Evolutionary conservation across 2,797 vertebrate species (phyloP).

Genomic region (Sebastes variabilis): DNA sequence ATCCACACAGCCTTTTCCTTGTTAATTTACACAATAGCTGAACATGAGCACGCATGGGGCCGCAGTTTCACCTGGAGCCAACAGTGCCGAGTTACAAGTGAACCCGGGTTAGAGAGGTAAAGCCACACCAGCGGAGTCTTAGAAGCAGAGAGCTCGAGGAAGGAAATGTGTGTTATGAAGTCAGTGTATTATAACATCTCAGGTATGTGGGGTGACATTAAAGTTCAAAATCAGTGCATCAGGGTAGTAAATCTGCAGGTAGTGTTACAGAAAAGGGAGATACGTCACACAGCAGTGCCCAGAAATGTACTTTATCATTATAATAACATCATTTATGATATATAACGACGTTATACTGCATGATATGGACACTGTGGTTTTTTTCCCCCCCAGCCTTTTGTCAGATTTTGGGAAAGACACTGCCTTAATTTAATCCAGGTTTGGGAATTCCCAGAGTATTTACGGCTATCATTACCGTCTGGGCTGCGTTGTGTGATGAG

Average conservation of each 20-base stretch:
- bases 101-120: conserved; percentile 72
- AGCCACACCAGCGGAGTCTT: conserved; percentile 47
- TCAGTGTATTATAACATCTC: conserved; percentile 18
- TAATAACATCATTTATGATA: conserved; percentile 32
- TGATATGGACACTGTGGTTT: conserved; percentile 29
- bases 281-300: conserved; percentile 37
- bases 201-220: conserved; percentile 17
- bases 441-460: conserved; percentile 76
- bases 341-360: conserved; percentile 46
- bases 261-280: conserved; percentile 22
- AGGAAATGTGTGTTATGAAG: conserved; percentile 43
- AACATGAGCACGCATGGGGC: conserved; percentile 79
- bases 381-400: conserved; percentile 31
- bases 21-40: conserved; percentile 82
- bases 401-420: conserved; percentile 71
- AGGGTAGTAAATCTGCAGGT: conserved; percentile 19
- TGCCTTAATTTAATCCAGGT: conserved; percentile 65
- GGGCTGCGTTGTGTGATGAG: conserved; percentile 67
- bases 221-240: conserved; percentile 29
- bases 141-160: conserved; percentile 47
- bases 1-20: conserved; percentile 78
- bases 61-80: conserved; percentile 81
- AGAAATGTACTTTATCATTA: conserved; percentile 53
- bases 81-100: conserved; percentile 81
- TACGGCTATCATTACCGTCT: conserved; percentile 74